A percentile compares a stretch with the other conserved stretches of the same genome.
phyloP scores from a whole-genome alignment of 2,113 vertebrate species.

The Takifugu flavidus region DNA sequence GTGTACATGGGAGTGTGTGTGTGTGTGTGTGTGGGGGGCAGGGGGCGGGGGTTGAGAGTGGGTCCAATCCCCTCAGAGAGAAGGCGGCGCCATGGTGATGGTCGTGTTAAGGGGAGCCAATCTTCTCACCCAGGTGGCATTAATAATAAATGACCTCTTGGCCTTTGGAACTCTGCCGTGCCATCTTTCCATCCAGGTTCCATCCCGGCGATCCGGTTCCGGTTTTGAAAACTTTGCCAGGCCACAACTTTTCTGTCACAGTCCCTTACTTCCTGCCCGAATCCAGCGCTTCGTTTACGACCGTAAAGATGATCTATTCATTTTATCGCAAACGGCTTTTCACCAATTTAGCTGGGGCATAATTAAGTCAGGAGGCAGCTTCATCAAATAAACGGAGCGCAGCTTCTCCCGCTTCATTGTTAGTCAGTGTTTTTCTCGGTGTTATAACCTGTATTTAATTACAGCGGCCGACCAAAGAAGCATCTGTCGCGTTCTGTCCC shows the following conservation, averaged over 20 bases:
- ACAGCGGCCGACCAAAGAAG: neutral
- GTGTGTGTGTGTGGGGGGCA: constrained; percentile 5
- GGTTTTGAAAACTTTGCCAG: no score
- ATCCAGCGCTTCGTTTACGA: no score
- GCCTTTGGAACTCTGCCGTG: no score
- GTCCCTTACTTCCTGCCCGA: no score
- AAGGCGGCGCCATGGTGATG: neutral
- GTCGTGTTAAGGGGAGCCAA: neutral
- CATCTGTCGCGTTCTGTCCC: neutral
- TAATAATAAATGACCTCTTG: no score
- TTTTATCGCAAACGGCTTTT: neutral
- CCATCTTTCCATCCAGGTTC: no score
- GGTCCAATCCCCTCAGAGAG: no score
- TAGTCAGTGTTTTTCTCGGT: neutral
- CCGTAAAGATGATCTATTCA: neutral
- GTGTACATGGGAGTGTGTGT: constrained; percentile 7
- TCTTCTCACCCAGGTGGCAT: no score
- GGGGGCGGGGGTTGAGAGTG: neutral
- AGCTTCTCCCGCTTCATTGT: neutral
- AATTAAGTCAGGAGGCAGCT: neutral
- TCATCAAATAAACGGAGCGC: neutral
- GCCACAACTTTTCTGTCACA: no score
- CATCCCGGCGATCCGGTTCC: no score
- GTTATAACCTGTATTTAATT: constrained; percentile 1
- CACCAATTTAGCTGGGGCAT: neutral